These are phyloP conservation scores for Recurvirostra avosetta DNA, from an alignment of 2,113 vertebrate genomes.

Conservation along the genomic window DNA sequence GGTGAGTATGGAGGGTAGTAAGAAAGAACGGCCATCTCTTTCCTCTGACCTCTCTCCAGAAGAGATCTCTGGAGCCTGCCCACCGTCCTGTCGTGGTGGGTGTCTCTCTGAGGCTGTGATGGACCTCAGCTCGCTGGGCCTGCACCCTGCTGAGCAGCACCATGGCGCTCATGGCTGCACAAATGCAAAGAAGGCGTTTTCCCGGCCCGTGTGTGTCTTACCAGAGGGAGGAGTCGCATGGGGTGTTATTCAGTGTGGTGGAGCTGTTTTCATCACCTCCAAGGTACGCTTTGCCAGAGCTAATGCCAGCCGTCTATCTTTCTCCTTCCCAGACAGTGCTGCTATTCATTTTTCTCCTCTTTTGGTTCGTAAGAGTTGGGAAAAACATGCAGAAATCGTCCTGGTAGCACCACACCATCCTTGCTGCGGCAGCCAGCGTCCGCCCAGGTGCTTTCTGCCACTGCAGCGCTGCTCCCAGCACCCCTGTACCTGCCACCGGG, in stretches of 20 bases:
- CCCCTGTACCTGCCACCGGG: neutral
- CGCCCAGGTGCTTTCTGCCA: neutral
- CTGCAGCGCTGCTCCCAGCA: neutral
- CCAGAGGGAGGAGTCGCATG: neutral
- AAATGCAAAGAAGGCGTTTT: neutral
- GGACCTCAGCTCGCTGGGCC: neutral
- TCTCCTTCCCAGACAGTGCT: neutral
- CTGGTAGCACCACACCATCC: accelerated
- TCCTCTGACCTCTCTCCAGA: neutral
- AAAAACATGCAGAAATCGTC: accelerated
- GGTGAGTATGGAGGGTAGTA: neutral
- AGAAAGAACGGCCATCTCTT: neutral
- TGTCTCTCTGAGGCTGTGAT: neutral
- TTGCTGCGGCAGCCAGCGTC: neutral
- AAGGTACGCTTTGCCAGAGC: neutral
- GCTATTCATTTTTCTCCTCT: neutral
- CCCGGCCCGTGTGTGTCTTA: neutral
- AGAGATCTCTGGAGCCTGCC: neutral
- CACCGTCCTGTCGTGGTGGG: accelerated
- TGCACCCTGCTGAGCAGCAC: neutral
- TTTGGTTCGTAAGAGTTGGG: neutral
- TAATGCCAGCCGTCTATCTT: neutral
- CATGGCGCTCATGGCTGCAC: accelerated
- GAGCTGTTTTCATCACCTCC: neutral
- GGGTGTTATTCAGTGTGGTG: neutral